Percentiles rank a stretch among this genome's conserved stretches.
These are phyloP conservation scores for Eupithecia exiguata DNA, from an alignment of 2,888 invertebrate species.

Conservation along the genomic window DNA sequence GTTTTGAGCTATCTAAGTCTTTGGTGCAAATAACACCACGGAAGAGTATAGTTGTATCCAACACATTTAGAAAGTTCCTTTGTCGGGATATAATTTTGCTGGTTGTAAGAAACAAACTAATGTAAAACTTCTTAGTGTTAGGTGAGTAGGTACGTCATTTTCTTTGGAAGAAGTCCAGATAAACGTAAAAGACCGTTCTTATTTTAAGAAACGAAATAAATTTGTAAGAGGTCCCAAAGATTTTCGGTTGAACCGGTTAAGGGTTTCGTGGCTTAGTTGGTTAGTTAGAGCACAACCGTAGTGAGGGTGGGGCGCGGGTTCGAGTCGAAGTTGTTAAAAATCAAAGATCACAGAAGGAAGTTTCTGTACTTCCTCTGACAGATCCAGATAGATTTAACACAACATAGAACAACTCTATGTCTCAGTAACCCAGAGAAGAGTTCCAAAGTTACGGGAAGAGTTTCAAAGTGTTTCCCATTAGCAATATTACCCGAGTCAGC, in stretches of 20 bases:
- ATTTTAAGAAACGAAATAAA: too few relatives aligned
- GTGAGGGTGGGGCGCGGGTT: too few relatives aligned
- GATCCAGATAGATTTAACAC: not conserved
- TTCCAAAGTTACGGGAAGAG: conserved; percentile 6
- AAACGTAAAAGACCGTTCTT: not conserved
- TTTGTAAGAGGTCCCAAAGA: too few relatives aligned
- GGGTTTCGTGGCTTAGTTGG: too few relatives aligned
- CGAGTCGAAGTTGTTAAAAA: too few relatives aligned
- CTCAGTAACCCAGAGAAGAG: conserved; percentile 26
- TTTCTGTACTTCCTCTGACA: too few relatives aligned
- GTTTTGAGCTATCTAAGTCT: conserved; percentile 16
- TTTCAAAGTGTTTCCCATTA: conserved; percentile 44
- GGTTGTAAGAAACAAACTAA: conserved; percentile 1
- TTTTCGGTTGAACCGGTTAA: too few relatives aligned
- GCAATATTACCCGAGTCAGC: conserved; percentile 49
- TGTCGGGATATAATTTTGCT: conserved; percentile 25
- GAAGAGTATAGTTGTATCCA: conserved; percentile 22
- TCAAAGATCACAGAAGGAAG: too few relatives aligned
- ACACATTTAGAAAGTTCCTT: conserved; percentile 24
- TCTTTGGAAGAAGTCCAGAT: not conserved
- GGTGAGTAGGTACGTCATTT: not conserved
- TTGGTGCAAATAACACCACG: conserved; percentile 21
- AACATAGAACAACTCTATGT: not conserved
- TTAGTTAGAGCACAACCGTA: too few relatives aligned
- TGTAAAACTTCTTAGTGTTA: conserved; percentile 18